Percentiles rank a stretch among this genome's conserved stretches.
Evolutionary conservation across 2,113 vertebrate genomes (phyloP).

Genomic region (mouse (Mus musculus)): DNA sequence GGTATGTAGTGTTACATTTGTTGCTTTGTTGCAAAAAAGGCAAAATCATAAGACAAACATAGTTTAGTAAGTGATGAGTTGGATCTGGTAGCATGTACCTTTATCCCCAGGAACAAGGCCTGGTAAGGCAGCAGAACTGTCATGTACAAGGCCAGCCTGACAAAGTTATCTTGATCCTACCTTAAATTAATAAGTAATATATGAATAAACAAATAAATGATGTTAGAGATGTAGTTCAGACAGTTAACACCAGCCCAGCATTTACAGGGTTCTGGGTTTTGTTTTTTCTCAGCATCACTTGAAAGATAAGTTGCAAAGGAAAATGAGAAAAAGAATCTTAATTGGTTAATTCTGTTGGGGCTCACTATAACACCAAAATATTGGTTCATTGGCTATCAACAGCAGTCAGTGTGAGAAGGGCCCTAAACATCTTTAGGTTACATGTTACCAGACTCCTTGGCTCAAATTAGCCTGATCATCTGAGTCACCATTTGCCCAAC

Average conservation of each 20-base stretch:
- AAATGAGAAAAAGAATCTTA: no score
- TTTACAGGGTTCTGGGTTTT: neutral
- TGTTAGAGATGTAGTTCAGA: neutral
- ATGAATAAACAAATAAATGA: neutral
- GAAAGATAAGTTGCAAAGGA: neutral
- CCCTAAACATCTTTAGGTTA: neutral
- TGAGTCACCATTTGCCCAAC: neutral
- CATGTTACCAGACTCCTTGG: neutral
- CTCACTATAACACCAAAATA: neutral
- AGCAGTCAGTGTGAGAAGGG: neutral
- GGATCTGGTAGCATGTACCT: neutral
- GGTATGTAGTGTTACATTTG: neutral
- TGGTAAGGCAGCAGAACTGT: neutral
- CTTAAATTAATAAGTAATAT: neutral
- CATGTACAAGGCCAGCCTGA: no score
- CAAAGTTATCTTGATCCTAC: neutral
- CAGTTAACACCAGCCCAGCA: rapidly evolving
- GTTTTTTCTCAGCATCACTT: neutral
- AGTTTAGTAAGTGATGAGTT: neutral
- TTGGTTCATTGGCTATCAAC: neutral
- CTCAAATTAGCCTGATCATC: neutral
- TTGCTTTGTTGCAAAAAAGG: neutral
- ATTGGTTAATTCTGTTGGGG: neutral
- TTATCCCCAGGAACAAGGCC: neutral
- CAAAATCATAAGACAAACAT: neutral